These are phyloP conservation scores for Halichondria panicea DNA, from an alignment of 37 sponge, comb jelly and placozoan genomes.

Conservation along the genomic window DNA sequence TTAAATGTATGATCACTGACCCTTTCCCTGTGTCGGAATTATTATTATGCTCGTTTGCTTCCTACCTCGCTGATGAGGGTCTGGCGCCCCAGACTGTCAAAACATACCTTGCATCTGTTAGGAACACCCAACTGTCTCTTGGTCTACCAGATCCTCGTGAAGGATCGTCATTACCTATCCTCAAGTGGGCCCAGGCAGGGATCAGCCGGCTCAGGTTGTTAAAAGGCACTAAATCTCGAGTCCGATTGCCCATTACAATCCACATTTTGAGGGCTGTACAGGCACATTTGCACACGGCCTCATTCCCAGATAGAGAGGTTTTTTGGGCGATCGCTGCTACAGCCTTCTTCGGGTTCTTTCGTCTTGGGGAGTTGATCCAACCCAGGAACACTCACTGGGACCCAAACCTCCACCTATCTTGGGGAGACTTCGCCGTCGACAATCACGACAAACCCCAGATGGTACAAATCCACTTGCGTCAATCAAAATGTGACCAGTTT, in stretches of 20 bases:
- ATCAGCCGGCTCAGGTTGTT: not conserved
- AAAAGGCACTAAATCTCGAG: not conserved
- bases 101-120: not conserved
- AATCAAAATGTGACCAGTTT: not conserved
- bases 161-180: not conserved
- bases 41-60: no score
- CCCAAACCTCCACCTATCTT: not conserved
- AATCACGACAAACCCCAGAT: not conserved
- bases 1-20: not conserved
- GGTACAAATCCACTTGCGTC: not conserved
- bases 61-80: no score
- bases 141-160: not conserved
- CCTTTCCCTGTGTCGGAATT: not conserved
- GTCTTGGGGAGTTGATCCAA: not conserved
- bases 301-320: not conserved
- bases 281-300: not conserved
- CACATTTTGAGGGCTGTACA: not conserved
- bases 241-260: not conserved
- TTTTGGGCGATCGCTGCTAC: not conserved
- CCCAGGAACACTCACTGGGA: not conserved
- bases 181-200: not conserved
- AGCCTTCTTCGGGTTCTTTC: conserved; percentile 11
- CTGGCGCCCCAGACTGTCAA: not conserved
- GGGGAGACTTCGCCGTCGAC: conserved; percentile 5
- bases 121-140: no score